phyloP scores from a whole-genome alignment of 2,113 vertebrate genomes.

The Picathartes gymnocephalus region DNA sequence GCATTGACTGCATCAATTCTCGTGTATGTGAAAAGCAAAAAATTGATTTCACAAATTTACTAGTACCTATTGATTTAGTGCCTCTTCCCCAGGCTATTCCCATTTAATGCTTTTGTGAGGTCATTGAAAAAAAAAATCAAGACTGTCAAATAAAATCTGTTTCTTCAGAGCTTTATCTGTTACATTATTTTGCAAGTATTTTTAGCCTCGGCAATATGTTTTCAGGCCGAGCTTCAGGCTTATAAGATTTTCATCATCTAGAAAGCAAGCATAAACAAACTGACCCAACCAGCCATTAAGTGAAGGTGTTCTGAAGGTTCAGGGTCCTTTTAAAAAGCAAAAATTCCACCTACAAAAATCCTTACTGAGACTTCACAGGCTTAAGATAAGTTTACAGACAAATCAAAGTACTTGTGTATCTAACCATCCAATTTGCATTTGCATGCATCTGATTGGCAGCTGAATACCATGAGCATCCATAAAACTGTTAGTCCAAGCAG shows the following conservation, averaged over 20 bases:
- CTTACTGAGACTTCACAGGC: neutral
- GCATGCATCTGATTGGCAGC: neutral
- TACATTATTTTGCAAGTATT: conserved; percentile 54
- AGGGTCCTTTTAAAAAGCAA: neutral
- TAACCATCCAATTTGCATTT: conserved; percentile 8
- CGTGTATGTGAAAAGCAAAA: conserved; percentile 71
- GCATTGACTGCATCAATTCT: conserved; percentile 67
- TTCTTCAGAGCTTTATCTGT: conserved; percentile 65
- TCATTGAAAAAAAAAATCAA: conserved; percentile 63
- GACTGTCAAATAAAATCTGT: conserved; percentile 69
- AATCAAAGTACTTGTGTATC: conserved; percentile 9
- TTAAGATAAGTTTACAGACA: neutral
- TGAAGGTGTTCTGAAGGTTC: neutral
- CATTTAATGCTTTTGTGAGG: conserved; percentile 70
- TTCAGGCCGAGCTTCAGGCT: conserved; percentile 27
- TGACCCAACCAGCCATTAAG: neutral
- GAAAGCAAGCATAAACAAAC: conserved; percentile 28
- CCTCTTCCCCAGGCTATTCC: conserved; percentile 67
- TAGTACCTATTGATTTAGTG: conserved; percentile 70
- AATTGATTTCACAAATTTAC: conserved; percentile 75
- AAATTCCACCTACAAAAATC: neutral
- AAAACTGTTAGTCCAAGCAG: neutral
- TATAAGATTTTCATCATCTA: conserved; percentile 11
- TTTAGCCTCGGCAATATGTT: conserved; percentile 41
- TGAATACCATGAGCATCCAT: neutral